These are phyloP conservation scores for Plestiodon gilberti DNA, from an alignment of 2,113 vertebrate genomes.

Conservation along the genomic window DNA sequence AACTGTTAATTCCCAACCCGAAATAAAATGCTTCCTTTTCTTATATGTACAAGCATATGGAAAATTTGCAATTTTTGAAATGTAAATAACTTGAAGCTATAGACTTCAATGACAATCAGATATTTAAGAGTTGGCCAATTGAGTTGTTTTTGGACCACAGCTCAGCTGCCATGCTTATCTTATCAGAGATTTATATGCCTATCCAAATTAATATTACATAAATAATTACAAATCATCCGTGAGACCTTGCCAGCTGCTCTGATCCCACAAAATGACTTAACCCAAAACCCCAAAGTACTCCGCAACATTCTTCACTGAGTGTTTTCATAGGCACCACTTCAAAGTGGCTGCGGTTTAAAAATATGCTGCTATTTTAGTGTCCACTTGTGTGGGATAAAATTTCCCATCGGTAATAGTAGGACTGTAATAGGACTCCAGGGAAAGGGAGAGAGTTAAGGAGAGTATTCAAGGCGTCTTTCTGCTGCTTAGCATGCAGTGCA, in stretches of 20 bases:
- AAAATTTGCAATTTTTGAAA: constrained; percentile 9
- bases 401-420: constrained; percentile 71
- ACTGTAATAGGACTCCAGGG: constrained; percentile 56
- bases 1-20: background rate
- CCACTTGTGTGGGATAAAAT: constrained; percentile 78
- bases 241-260: constrained; percentile 69
- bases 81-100: background rate
- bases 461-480: constrained; percentile 31
- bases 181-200: constrained; percentile 61
- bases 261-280: constrained; percentile 68
- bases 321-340: constrained; percentile 79
- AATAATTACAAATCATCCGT: constrained; percentile 65
- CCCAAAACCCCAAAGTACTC: constrained; percentile 69
- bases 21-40: background rate
- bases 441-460: constrained; percentile 43
- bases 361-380: constrained; percentile 79
- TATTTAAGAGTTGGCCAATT: background rate
- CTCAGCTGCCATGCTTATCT: constrained; percentile 44
- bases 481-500: constrained; percentile 7
- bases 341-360: constrained; percentile 75
- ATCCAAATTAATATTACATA: constrained; percentile 66
- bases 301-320: constrained; percentile 64
- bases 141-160: constrained; percentile 31
- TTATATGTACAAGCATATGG: background rate
- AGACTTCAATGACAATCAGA: background rate